Percentiles rank a stretch among this genome's conserved stretches.
Evolutionary conservation across 37 sponge, comb jelly and placozoan genomes (phyloP).

Genomic region (Geodia barretti): DNA sequence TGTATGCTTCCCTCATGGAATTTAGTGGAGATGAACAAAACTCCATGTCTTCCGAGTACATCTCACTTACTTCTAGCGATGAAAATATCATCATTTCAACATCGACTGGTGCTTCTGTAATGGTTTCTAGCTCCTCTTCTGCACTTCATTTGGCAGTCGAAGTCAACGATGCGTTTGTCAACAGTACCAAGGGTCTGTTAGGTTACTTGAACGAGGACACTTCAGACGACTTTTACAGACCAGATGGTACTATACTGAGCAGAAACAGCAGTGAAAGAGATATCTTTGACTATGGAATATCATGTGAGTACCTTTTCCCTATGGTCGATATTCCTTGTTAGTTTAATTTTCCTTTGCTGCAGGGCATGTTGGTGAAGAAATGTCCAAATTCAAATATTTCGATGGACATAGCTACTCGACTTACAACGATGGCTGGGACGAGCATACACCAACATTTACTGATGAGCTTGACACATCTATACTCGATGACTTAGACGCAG

Average conservation of each 20-base stretch:
- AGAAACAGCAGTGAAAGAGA: constrained; percentile 30
- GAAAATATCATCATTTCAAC: constrained; percentile 24
- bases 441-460: constrained; percentile 5
- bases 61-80: constrained; percentile 2
- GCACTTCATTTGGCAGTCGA: constrained; percentile 4
- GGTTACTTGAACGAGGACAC: constrained; percentile 52
- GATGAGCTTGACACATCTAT: background rate
- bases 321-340: too few species aligned
- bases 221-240: constrained; percentile 42
- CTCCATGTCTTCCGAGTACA: background rate
- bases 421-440: constrained; percentile 11
- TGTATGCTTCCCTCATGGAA: background rate
- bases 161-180: background rate
- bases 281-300: constrained; percentile 59
- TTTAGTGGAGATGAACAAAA: background rate
- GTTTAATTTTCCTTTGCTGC: background rate
- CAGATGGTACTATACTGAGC: constrained; percentile 31
- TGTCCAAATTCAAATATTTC: constrained; percentile 37
- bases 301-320: constrained; percentile 37
- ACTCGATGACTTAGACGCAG: background rate
- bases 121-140: background rate
- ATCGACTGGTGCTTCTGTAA: constrained; percentile 20
- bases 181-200: constrained; percentile 52
- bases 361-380: constrained; percentile 42
- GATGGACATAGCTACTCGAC: background rate